Percentiles rank a stretch among this genome's conserved stretches.
Conservation (phyloP, 2,113 vertebrate species). For the Desmodus rotundus region DNA sequence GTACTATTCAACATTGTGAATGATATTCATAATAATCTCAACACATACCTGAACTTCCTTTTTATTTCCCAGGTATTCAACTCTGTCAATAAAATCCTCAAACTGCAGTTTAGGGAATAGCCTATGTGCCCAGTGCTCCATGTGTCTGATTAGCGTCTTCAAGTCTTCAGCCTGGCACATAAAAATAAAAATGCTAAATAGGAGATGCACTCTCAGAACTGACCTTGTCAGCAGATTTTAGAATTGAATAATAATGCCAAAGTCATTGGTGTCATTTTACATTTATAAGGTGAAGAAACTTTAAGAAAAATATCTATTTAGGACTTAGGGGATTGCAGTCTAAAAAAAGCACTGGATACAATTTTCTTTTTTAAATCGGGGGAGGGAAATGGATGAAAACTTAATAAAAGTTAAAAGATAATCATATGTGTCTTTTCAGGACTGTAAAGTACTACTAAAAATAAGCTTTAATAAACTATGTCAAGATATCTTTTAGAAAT, state of each 20-base stretch:
- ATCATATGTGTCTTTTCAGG: background rate
- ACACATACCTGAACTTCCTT: slow-evolving; percentile 93
- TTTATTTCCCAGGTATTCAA: slow-evolving; percentile 92
- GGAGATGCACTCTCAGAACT: background rate
- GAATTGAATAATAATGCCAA: slow-evolving; percentile 46
- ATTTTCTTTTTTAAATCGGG: background rate
- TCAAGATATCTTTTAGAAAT: background rate
- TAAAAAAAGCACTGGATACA: background rate
- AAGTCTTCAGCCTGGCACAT: slow-evolving; percentile 88
- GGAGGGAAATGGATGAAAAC: background rate
- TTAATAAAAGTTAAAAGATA: slow-evolving; percentile 7
- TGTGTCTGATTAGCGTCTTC: slow-evolving; percentile 87
- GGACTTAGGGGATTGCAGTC: background rate
- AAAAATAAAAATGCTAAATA: slow-evolving; percentile 67
- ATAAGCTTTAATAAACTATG: slow-evolving; percentile 43
- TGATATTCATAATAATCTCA: background rate
- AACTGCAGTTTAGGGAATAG: slow-evolving; percentile 94
- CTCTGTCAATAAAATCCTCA: slow-evolving; percentile 92
- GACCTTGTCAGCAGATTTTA: slow-evolving; percentile 20
- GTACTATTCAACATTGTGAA: slow-evolving; percentile 9
- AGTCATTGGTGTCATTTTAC: slow-evolving; percentile 33
- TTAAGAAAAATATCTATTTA: background rate
- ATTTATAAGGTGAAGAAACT: slow-evolving; percentile 34
- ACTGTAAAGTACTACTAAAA: background rate
- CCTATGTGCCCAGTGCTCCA: slow-evolving; percentile 99